Conservation (phyloP, 2,888 invertebrate genomes). For the Aphidius colemani region DNA sequence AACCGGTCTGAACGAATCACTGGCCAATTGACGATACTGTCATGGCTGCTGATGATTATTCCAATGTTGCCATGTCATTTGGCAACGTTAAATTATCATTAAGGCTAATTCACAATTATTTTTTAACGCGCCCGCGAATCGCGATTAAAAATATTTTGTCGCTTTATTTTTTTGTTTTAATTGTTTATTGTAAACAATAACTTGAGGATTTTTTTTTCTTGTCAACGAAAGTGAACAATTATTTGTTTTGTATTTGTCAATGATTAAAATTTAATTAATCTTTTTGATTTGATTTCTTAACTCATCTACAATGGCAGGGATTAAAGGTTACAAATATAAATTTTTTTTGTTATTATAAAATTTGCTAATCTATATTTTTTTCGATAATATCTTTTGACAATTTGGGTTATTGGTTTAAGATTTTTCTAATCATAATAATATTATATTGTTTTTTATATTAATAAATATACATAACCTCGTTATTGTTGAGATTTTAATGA, state of each 20-base stretch:
- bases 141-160: neutral
- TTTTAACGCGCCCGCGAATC: neutral
- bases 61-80: conserved; percentile 17
- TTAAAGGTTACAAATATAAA: conserved; percentile 51
- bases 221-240: conserved; percentile 1
- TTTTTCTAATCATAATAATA: too few relatives aligned
- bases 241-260: conserved; percentile 26
- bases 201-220: conserved; percentile 14
- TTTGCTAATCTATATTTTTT: too few relatives aligned
- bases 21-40: conserved; percentile 31
- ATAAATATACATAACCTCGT: too few relatives aligned
- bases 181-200: neutral
- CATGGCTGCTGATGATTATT: conserved; percentile 30
- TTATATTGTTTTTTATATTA: too few relatives aligned
- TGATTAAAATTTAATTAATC: conserved; percentile 33
- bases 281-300: conserved; percentile 40
- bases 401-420: too few relatives aligned
- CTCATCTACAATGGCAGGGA: conserved; percentile 54
- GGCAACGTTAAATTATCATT: neutral
- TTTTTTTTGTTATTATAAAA: too few relatives aligned
- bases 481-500: too few relatives aligned
- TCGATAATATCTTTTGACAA: too few relatives aligned
- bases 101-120: neutral
- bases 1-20: conserved; percentile 34
- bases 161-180: neutral